Evolutionary conservation across 2,797 vertebrate genomes (phyloP).

Genomic region (Chelonia mydas): DNA sequence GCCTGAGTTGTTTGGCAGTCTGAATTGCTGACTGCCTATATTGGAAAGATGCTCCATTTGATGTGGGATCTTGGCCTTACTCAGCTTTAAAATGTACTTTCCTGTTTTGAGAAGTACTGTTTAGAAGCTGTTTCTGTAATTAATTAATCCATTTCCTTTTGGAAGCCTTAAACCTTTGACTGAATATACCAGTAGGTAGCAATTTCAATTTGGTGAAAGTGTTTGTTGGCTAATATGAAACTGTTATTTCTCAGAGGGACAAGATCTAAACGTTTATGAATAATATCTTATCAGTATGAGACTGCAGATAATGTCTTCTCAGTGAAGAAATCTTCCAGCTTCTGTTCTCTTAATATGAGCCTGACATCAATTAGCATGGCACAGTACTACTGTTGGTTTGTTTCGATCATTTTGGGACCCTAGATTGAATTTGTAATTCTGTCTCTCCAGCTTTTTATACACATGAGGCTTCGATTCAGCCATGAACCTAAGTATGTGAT

Average conservation of each 20-base stretch:
- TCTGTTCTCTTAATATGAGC: constrained; percentile 50
- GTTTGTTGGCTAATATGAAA: constrained; percentile 25
- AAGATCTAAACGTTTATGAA: constrained; percentile 26
- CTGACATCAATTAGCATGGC: background rate
- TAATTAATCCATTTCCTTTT: constrained; percentile 34
- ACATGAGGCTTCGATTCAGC: constrained; percentile 5
- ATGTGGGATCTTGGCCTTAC: background rate
- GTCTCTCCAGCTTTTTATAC: constrained; percentile 51
- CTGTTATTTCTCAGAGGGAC: constrained; percentile 16
- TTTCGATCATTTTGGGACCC: constrained; percentile 65
- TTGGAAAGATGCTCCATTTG: background rate
- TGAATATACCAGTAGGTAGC: constrained; percentile 1
- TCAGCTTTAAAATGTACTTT: background rate
- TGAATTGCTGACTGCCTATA: fast-evolving
- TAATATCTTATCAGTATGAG: constrained; percentile 6
- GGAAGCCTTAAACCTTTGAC: constrained; percentile 18
- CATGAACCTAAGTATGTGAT: constrained; percentile 51
- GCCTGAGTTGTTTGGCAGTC: background rate
- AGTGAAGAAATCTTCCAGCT: constrained; percentile 31
- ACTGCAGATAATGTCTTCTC: constrained; percentile 16
- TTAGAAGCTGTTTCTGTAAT: constrained; percentile 16
- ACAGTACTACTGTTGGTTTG: constrained; percentile 35
- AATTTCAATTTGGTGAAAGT: constrained; percentile 21
- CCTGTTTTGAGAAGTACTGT: background rate
- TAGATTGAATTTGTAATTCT: constrained; percentile 69